Percentiles rank a stretch among this genome's conserved stretches.
Evolutionary conservation across 2,888 invertebrate genomes (phyloP).

Genomic region (Tenodera sinensis): DNA sequence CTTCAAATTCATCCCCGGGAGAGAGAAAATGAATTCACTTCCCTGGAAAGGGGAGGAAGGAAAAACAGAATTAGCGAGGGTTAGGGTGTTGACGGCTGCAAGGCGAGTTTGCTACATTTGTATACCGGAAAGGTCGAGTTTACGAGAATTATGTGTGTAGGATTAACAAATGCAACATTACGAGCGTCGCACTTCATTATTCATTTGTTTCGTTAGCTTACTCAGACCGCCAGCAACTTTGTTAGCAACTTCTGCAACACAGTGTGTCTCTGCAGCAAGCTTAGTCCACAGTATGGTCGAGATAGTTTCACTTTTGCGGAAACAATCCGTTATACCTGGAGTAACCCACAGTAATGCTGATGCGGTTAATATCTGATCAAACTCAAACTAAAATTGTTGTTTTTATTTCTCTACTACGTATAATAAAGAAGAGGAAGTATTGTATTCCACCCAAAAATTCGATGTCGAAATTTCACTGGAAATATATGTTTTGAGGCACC

Average conservation of each 20-base stretch:
- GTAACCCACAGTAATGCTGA: no score
- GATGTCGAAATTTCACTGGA: no score
- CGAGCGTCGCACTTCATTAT: background rate
- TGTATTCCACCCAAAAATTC: no score
- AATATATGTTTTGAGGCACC: no score
- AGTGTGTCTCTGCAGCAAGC: background rate
- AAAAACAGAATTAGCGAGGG: background rate
- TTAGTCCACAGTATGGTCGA: no score
- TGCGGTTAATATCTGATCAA: no score
- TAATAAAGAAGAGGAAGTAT: no score
- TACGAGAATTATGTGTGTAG: background rate
- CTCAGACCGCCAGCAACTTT: background rate
- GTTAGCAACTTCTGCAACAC: background rate
- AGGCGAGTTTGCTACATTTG: background rate
- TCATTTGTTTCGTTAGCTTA: background rate
- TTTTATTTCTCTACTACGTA: no score
- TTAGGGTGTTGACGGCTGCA: background rate
- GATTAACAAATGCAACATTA: background rate
- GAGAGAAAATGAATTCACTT: background rate
- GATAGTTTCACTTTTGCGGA: no score
- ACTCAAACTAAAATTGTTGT: no score
- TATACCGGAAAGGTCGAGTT: background rate
- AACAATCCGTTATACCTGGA: no score
- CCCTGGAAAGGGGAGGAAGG: background rate
- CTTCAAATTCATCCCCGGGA: background rate